A percentile compares a stretch with the other conserved stretches of the same genome.
phyloP scores from a whole-genome alignment of 2,888 invertebrate species.

The Celastrina argiolus region DNA sequence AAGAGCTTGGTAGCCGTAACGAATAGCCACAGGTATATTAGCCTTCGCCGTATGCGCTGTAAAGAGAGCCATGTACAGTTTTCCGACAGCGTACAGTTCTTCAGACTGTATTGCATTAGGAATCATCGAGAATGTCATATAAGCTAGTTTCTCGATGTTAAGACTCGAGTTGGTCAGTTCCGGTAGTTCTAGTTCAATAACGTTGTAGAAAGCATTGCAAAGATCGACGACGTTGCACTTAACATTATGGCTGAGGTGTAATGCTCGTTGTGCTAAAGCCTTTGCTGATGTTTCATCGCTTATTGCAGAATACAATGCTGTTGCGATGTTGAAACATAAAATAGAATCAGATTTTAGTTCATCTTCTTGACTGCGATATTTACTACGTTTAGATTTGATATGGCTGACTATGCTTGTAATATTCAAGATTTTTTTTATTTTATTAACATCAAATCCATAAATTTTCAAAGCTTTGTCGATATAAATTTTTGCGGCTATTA shows the following conservation, averaged over 20 bases:
- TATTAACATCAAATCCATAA: conserved; percentile 52
- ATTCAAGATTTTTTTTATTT: conserved; percentile 47
- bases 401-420: conserved; percentile 41
- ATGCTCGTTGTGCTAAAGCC: conserved; percentile 49
- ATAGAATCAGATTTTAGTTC: conserved; percentile 54
- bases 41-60: conserved; percentile 58
- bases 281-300: conserved; percentile 54
- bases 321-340: conserved; percentile 59
- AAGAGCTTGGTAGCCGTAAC: conserved; percentile 62
- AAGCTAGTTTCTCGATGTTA: conserved; percentile 56
- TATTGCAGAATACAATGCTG: conserved; percentile 51
- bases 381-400: conserved; percentile 45
- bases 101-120: conserved; percentile 54
- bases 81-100: conserved; percentile 66
- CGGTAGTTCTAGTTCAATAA: conserved; percentile 64
- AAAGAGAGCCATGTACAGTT: conserved; percentile 64
- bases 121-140: conserved; percentile 45
- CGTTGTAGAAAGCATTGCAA: conserved; percentile 67
- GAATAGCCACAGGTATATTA: conserved; percentile 48
- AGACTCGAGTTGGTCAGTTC: conserved; percentile 51
- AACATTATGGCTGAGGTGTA: conserved; percentile 54
- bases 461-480: conserved; percentile 52
- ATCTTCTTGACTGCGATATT: conserved; percentile 44
- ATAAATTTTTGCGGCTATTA: conserved; percentile 48
- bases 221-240: conserved; percentile 58